These are phyloP conservation scores for Meteorus colon DNA, from an alignment of 2,888 invertebrate species.

Conservation along the genomic window DNA sequence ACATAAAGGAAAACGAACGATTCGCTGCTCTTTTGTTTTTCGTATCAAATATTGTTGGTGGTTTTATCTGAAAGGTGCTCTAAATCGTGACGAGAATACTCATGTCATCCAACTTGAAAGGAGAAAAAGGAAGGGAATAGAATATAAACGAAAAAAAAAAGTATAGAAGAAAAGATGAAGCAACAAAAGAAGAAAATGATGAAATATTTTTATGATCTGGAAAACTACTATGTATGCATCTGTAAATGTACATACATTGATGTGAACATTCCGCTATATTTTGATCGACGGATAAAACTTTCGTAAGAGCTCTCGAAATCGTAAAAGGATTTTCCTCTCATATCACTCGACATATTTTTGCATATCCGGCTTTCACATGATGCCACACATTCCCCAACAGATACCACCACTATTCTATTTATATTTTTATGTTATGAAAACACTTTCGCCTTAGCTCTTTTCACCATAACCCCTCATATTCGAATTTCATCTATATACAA, in stretches of 20 bases:
- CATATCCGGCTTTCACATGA: conserved; percentile 22
- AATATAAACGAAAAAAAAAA: neutral
- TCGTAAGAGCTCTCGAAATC: conserved; percentile 6
- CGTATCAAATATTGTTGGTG: conserved; percentile 42
- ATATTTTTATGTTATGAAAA: neutral
- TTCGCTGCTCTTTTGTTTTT: conserved; percentile 41
- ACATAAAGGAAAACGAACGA: neutral
- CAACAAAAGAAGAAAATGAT: conserved; percentile 9
- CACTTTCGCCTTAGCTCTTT: neutral
- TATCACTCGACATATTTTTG: conserved; percentile 27
- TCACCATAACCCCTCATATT: neutral
- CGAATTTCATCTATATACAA: neutral
- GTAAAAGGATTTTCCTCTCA: conserved; percentile 23
- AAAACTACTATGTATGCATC: neutral
- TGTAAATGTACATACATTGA: neutral
- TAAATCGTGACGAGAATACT: conserved; percentile 46
- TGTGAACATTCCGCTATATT: conserved; percentile 16
- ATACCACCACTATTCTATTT: neutral
- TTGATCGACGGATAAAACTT: conserved; percentile 17
- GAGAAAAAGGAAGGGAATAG: neutral
- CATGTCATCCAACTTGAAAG: neutral
- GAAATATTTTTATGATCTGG: conserved; percentile 6
- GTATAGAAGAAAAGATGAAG: neutral
- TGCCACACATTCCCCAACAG: conserved; percentile 11
- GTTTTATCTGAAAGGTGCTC: conserved; percentile 42